These are phyloP conservation scores for Macroglossus sobrinus DNA, from an alignment of 2,113 vertebrate species.

Conservation along the genomic window DNA sequence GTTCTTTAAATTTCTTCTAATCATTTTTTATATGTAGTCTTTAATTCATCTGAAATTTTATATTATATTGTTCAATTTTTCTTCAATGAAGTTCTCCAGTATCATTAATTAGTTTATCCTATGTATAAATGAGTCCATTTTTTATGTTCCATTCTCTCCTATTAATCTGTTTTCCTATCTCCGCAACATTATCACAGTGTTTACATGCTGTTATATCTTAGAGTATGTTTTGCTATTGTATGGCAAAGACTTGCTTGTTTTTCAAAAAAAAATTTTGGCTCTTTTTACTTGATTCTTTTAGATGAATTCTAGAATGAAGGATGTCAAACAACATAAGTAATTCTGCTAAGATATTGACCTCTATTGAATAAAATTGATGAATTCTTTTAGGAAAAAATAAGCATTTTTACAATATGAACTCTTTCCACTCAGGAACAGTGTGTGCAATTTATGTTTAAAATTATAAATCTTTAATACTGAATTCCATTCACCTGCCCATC, in stretches of 20 bases:
- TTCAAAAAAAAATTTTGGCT: not conserved
- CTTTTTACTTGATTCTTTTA: not conserved
- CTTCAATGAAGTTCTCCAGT: not conserved
- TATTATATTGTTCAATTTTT: not conserved
- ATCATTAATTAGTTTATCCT: not conserved
- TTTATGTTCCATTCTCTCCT: not conserved
- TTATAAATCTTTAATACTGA: not conserved
- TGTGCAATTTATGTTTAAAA: slow-evolving; percentile 1
- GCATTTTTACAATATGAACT: not conserved
- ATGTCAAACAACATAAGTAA: not conserved
- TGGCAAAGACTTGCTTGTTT: not conserved
- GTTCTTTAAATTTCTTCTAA: not conserved
- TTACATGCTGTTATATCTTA: not conserved
- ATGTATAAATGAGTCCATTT: not conserved
- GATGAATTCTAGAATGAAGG: not conserved
- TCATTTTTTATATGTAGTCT: not conserved
- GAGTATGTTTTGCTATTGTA: not conserved
- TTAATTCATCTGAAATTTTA: not conserved
- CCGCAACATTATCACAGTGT: not conserved
- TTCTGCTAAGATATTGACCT: not conserved
- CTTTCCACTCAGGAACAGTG: not conserved
- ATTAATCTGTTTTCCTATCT: not conserved
- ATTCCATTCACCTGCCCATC: not conserved
- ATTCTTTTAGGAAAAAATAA: not conserved
- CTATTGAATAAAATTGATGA: not conserved